Conservation (phyloP, 2,113 vertebrate species). For the Stigmatopora argus region DNA sequence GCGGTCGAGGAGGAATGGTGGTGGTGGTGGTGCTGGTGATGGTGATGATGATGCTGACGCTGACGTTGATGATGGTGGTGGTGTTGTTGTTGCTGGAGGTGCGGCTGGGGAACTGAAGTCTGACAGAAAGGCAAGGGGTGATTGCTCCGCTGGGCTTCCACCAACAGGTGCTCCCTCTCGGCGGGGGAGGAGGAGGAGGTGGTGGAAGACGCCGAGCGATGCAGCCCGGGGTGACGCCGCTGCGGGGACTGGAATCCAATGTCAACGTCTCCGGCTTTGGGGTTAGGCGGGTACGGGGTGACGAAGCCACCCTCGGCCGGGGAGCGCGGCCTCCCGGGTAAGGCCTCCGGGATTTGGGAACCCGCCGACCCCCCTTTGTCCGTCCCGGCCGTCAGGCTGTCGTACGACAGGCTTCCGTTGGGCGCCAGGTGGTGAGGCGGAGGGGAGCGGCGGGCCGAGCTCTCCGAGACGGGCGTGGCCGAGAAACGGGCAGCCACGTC, state of each 20-base stretch:
- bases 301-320: constrained; percentile 77
- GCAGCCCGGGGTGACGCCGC: constrained; percentile 60
- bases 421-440: constrained; percentile 57
- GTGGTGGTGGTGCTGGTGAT: constrained; percentile 66
- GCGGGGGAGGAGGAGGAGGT: constrained; percentile 66
- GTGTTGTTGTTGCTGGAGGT: constrained; percentile 35
- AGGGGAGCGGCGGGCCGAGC: constrained; percentile 88
- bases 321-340: constrained; percentile 47
- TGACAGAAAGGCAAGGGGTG: constrained; percentile 20
- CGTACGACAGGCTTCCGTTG: constrained; percentile 88
- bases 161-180: constrained; percentile 61
- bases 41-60: constrained; percentile 30
- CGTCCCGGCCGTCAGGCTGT: constrained; percentile 86
- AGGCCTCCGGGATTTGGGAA: constrained; percentile 61
- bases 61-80: constrained; percentile 54
- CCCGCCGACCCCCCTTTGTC: constrained; percentile 61
- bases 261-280: constrained; percentile 80
- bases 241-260: constrained; percentile 65
- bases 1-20: constrained; percentile 47
- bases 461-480: constrained; percentile 87
- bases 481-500: constrained; percentile 81
- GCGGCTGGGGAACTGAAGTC: constrained; percentile 25
- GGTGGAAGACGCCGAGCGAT: constrained; percentile 69
- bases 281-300: constrained; percentile 78
- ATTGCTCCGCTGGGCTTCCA: constrained; percentile 32